Conservation (phyloP, 2,113 vertebrate genomes). For the Mobula hypostoma region DNA sequence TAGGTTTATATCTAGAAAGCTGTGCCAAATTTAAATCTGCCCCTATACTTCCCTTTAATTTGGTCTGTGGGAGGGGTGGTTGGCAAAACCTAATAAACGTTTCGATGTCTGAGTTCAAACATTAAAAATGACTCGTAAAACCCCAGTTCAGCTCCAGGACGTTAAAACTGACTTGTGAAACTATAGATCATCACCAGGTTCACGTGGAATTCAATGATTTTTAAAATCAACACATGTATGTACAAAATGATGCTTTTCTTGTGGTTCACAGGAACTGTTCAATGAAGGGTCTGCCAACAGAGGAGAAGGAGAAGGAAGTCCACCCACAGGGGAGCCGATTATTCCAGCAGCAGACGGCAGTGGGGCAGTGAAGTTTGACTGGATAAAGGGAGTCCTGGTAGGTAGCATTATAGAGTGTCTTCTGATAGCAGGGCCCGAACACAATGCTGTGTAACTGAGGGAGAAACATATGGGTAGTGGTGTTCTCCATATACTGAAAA, state of each 20-base stretch:
- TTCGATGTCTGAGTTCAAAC: neutral
- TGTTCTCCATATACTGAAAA: too few species aligned
- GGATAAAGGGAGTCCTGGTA: constrained; percentile 59
- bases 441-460: too few species aligned
- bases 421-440: neutral
- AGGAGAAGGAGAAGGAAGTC: constrained; percentile 32
- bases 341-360: neutral
- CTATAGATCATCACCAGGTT: neutral
- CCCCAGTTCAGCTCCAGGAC: neutral
- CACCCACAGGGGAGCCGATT: constrained; percentile 29
- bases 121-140: neutral
- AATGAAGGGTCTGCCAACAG: neutral
- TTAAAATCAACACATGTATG: neutral
- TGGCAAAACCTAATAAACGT: neutral
- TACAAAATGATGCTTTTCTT: neutral
- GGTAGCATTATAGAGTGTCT: neutral
- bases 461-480: too few species aligned
- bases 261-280: neutral
- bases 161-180: neutral
- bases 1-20: too few species aligned
- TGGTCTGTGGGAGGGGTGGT: too few species aligned
- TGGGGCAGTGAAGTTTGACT: constrained; percentile 52
- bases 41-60: too few species aligned
- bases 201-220: neutral
- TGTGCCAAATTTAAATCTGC: too few species aligned